Base-by-base conservation (phyloP, 2,797 vertebrate genomes). In the Sardinella longiceps region DNA sequence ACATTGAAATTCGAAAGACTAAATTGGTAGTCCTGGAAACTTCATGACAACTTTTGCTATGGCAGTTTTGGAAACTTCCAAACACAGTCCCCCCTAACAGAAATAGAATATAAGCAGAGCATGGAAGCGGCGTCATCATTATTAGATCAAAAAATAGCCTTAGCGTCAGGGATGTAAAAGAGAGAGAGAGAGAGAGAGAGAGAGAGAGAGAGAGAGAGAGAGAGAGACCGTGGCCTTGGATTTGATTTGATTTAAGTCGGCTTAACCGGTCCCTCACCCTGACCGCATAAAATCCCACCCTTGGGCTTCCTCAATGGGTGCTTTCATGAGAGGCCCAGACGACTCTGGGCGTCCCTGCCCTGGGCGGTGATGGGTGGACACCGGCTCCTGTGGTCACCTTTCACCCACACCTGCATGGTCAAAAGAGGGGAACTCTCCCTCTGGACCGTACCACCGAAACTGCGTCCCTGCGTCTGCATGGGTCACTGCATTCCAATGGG, bases 301-400 rank as follows among this genome's bases (percentile, higher is more conserved):
- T 77, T 77, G 37, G 18, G 0, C 18, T 5, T 39, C 37, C 43
- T 77, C 70, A 77, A 77, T 43, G 37, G 70, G 18, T 43, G 33
- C 70, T 77, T 77, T 77, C 70, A 77, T 77, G 70, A 23, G 70
- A 39, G 18, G 6, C 70, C 66, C 70, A 77, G 70, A 12, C 37
- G 20, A 4, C 11, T 12, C 5, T 20, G 70, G 5, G 37, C 18
- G 37, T 77, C 33, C 18, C 1, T 77, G 33, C 33, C 9, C 15
- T 43, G 70, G 70, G 20, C 43, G 70, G 70, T 10, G 28, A 37
- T 10, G 70, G 70, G 70, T 77, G 70, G 7, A 43, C 18, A 23
- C 37, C 33, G 37, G 70, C 33, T 33, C 7, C 33, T 74, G 66
- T 18, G 66, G 66, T 74, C 66, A 74, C 33, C 33, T 1, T 33